Evolutionary conservation across 2,797 vertebrate species (phyloP).

Genomic region (Numenius phaeopus): DNA sequence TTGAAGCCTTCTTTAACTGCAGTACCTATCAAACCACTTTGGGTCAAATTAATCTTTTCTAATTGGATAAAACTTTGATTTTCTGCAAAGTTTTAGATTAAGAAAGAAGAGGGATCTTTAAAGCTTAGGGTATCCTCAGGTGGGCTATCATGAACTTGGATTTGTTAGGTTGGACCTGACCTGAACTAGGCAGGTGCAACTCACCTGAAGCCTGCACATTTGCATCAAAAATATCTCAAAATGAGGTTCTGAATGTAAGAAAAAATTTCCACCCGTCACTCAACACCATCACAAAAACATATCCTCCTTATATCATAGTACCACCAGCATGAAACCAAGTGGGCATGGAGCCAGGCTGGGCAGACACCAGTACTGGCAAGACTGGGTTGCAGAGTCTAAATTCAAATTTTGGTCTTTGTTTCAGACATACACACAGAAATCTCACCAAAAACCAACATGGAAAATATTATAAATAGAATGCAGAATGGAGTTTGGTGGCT

Average conservation of each 20-base stretch:
- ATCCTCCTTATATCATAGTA: background rate
- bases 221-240: background rate
- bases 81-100: background rate
- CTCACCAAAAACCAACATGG: conserved; percentile 1
- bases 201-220: background rate
- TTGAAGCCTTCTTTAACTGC: background rate
- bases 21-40: background rate
- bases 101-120: background rate
- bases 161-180: background rate
- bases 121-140: background rate
- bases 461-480: conserved; percentile 65
- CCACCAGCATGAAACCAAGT: background rate
- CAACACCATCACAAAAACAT: background rate
- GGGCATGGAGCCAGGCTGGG: background rate
- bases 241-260: background rate
- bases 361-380: background rate
- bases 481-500: conserved; percentile 33
- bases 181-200: background rate
- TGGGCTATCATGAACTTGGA: background rate
- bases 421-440: conserved; percentile 14
- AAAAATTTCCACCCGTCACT: background rate
- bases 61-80: background rate
- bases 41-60: background rate
- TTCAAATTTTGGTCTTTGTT: conserved; percentile 21
- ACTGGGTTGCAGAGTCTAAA: background rate